phyloP scores from a whole-genome alignment of 2,797 vertebrate species.

The Pseudopleuronectes americanus region DNA sequence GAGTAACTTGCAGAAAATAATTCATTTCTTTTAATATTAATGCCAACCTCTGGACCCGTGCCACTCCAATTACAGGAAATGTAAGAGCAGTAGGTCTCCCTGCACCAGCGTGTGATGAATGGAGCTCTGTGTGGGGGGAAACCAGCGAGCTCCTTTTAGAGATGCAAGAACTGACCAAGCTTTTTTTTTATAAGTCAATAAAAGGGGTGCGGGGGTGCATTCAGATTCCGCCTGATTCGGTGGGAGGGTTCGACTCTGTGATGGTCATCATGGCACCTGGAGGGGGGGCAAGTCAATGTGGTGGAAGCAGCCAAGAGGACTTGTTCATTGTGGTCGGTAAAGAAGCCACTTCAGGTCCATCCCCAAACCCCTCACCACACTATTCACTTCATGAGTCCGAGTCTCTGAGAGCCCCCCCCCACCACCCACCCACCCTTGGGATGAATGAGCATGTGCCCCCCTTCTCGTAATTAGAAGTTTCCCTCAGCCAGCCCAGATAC shows the following conservation, averaged over 20 bases:
- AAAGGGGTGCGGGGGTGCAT: slow-evolving; percentile 61
- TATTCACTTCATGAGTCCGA: slow-evolving; percentile 75
- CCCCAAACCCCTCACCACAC: slow-evolving; percentile 71
- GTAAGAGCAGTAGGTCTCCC: slow-evolving; percentile 86
- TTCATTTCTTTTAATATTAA: slow-evolving; percentile 86
- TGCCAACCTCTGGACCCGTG: slow-evolving; percentile 89
- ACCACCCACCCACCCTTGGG: slow-evolving; percentile 19
- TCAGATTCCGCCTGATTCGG: slow-evolving; percentile 67
- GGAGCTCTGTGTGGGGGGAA: slow-evolving; percentile 92
- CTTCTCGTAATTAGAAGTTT: slow-evolving; percentile 77
- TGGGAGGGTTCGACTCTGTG: slow-evolving; percentile 77
- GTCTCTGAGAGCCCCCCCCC: slow-evolving; percentile 56
- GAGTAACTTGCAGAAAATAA: slow-evolving; percentile 87
- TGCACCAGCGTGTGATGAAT: slow-evolving; percentile 92
- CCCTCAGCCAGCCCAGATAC: slow-evolving; percentile 68
- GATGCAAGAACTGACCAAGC: slow-evolving; percentile 85
- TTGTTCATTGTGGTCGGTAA: slow-evolving; percentile 74
- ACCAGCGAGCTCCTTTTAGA: slow-evolving; percentile 87
- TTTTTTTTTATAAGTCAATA: slow-evolving; percentile 86
- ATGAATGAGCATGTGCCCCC: slow-evolving; percentile 66
- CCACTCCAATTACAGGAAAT: slow-evolving; percentile 92
- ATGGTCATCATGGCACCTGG: slow-evolving; percentile 46
- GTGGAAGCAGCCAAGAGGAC: slow-evolving; percentile 62
- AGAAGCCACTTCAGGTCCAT: slow-evolving; percentile 78
- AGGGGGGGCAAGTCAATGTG: slow-evolving; percentile 63